Conservation (phyloP, 2,113 vertebrate species). For the Amblyornis subalaris region DNA sequence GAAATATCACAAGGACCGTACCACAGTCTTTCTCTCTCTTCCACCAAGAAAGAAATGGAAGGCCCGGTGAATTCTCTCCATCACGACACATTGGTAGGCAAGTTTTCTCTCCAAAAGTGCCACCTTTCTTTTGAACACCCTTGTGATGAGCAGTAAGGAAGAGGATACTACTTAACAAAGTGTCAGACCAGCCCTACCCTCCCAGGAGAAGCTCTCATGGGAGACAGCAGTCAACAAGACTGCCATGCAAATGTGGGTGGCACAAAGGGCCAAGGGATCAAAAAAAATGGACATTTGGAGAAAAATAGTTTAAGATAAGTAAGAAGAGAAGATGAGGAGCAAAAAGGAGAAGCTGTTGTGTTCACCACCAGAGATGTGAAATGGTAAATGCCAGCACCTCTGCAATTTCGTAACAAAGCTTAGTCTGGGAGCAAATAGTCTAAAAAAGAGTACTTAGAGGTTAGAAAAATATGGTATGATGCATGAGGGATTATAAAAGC, state of each 20-base stretch:
- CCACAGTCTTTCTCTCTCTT: background rate
- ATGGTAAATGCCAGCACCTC: background rate
- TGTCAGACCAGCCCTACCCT: background rate
- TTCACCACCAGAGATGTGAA: background rate
- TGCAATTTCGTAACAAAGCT: background rate
- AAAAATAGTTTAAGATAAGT: background rate
- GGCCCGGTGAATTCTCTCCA: background rate
- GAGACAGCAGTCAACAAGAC: background rate
- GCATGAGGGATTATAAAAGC: background rate
- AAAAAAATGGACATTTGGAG: background rate
- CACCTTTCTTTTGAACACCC: background rate
- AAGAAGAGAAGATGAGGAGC: background rate
- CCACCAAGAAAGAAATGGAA: background rate
- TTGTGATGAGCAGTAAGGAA: background rate
- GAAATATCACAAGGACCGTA: background rate
- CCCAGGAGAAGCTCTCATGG: background rate
- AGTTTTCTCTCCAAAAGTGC: background rate
- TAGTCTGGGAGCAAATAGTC: background rate
- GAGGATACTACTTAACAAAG: background rate
- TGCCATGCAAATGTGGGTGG: background rate
- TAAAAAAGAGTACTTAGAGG: background rate
- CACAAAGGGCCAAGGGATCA: background rate
- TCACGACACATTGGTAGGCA: background rate
- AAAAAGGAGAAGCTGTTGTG: background rate
- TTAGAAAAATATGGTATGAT: background rate